Base-by-base conservation (phyloP, 1,140 invertebrate genomes). In the Oscheius sp. region DNA sequence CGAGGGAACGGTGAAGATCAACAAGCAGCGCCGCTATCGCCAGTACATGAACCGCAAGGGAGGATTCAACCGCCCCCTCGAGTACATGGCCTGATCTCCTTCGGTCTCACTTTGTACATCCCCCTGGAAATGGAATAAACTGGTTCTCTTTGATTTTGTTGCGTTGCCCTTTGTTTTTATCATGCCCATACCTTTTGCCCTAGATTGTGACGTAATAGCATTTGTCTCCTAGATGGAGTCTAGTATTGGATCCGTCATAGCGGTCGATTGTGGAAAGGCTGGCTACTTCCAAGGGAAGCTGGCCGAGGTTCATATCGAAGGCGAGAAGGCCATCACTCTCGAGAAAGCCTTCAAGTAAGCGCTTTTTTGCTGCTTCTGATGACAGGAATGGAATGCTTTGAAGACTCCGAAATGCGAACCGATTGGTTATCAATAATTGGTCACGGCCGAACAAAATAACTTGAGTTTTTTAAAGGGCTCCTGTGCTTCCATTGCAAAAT, bases 31-130 rank as follows among this genome's bases (percentile, higher is more conserved):
- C 81, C 94, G 96, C 87, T 98, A 98, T 78, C 85, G 95, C 71
- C 96, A 99, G 86, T 99, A 99, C 82, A 99, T 99, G 96, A 99
- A 99, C 86, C 89, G 96, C 69, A 95, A 96, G 87, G 96, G 96
- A 77, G 96, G 96, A 70, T 99, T 99, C 87, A 99, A 99, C 85
- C 89, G 96, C 83, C 95, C 96, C 38, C 87, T 99, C 61, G 96
- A 99, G 87, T 84, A 82, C 64, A 78, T 83, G 64, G 79, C 82
- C n/a, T 83, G 61, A 79, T 52, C 13, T 75, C 42, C n/a, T 46
- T 35, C 38, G 63, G 34, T 62, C 66, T 58, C 38, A 31, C 13
- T n/a, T n/a, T n/a, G n/a, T 20, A 20, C 31, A 32, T 34, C 32
- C 28, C 10, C 20, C 2, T 1, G 29, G 2, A 45, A n/a, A 49